Base-by-base conservation (phyloP, 2,113 vertebrate species). In the Papio anubis region DNA sequence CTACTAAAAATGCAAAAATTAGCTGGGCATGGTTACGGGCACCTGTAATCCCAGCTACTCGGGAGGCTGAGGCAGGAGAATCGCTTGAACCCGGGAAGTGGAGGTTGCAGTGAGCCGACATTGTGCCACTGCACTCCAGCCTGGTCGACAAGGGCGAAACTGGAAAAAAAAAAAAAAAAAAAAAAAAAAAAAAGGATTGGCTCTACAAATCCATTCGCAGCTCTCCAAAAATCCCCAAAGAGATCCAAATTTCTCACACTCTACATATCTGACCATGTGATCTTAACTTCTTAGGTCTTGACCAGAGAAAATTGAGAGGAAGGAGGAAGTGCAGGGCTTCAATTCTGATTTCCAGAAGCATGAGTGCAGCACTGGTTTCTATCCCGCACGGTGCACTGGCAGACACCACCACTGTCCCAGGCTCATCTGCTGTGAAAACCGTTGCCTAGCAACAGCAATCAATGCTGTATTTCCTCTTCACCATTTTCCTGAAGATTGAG, bases 391-490 rank as follows among this genome's bases (percentile, higher is more conserved):
- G 97, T 95, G 84, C 90, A 94, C 93, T 88, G 98, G 98, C 98
- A 98, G 97, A 94, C 73, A 96, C 93, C 95, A 94, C 96, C 94
- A 93, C 3, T 52, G 94, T 97, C 97, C 98, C 96, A 11, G 55
- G 96, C 98, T 98, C 98, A 98, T 97, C 98, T 98, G 98, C 98
- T 96, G 95, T 0, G 66, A 97, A 95, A 97, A 90, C 85, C 27
- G 99, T 99, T 99, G 99, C 99, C 95, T 98, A 98, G 99, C 99
- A 99, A 99, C 99, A 91, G 97, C 98, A 98, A 98, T 98, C 98
- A 97, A 98, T 98, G 98, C 70, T 64, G 79, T 93, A 95, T 92
- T 97, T 98, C 98, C 97, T 95, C 93, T 95, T 98, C 90, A 97
- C 96, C 55, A 7, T 98, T 98, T 94, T 89, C 92, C 96, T 97